Evolutionary conservation across 2,797 vertebrate genomes (phyloP).

Genomic region (Enteromius argenteus): DNA sequence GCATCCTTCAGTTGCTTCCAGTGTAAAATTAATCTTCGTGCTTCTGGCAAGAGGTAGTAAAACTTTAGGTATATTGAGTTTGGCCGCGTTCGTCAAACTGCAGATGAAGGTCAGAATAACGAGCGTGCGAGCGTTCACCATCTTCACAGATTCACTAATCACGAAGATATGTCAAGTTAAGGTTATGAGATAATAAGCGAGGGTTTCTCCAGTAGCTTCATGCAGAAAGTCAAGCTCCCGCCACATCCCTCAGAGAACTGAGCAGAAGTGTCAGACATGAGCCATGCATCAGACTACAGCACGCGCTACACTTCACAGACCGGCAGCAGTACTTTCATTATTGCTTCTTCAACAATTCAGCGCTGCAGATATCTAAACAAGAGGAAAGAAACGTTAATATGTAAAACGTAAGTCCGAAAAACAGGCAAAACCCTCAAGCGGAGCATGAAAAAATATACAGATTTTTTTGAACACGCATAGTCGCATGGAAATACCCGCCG

Average conservation of each 20-base stretch:
- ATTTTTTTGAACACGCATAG: background rate
- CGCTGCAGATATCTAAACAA: background rate
- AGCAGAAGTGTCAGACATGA: too few relatives aligned
- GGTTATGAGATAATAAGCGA: background rate
- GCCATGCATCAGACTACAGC: background rate
- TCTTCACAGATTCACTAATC: slow-evolving; percentile 13
- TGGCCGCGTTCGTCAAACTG: slow-evolving; percentile 68
- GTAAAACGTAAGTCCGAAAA: background rate
- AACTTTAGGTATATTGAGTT: slow-evolving; percentile 92
- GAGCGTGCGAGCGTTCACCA: slow-evolving; percentile 28
- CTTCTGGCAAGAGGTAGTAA: slow-evolving; percentile 89
- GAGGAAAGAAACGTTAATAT: background rate
- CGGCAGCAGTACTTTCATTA: slow-evolving; percentile 10
- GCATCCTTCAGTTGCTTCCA: slow-evolving; percentile 94
- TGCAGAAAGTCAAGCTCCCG: background rate
- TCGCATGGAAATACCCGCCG: slow-evolving; percentile 76
- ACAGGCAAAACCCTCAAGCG: background rate
- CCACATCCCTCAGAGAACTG: background rate
- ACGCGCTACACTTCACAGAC: background rate
- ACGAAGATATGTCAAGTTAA: background rate
- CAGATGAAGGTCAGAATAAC: slow-evolving; percentile 35
- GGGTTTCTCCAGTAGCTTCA: background rate
- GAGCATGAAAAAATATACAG: too few relatives aligned
- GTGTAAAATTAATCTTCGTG: slow-evolving; percentile 90
- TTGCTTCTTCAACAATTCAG: background rate